Evolutionary conservation across 2,797 vertebrate genomes (phyloP).

Genomic region (Mustela erminea): DNA sequence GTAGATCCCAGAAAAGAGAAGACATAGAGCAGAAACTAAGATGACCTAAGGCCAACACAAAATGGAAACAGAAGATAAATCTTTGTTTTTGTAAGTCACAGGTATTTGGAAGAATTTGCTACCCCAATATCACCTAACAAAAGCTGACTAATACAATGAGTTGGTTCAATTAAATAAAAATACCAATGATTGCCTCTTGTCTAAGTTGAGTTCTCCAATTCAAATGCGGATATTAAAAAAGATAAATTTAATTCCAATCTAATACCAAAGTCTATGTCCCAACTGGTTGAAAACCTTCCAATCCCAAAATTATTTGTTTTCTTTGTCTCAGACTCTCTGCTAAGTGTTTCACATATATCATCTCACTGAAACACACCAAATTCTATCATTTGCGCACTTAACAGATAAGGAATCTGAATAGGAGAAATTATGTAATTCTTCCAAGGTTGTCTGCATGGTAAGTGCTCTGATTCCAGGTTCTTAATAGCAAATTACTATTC

Average conservation of each 20-base stretch:
- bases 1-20: neutral
- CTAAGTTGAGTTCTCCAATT: constrained; percentile 16
- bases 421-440: neutral
- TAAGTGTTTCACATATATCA: neutral
- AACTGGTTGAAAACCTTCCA: neutral
- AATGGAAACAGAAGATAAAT: neutral
- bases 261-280: neutral
- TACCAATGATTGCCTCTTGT: neutral
- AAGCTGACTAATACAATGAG: neutral
- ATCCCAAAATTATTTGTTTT: neutral
- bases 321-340: neutral
- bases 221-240: neutral
- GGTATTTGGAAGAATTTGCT: neutral
- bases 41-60: neutral
- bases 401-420: neutral
- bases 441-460: neutral
- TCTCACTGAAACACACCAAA: neutral
- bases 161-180: neutral
- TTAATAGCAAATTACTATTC: neutral
- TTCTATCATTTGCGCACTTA: neutral
- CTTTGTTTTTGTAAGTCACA: neutral
- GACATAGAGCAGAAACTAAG: neutral
- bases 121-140: neutral
- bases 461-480: neutral
- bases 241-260: neutral